These are phyloP conservation scores for Chydorus sphaericus DNA, from an alignment of 2,888 invertebrate species.

Conservation along the genomic window DNA sequence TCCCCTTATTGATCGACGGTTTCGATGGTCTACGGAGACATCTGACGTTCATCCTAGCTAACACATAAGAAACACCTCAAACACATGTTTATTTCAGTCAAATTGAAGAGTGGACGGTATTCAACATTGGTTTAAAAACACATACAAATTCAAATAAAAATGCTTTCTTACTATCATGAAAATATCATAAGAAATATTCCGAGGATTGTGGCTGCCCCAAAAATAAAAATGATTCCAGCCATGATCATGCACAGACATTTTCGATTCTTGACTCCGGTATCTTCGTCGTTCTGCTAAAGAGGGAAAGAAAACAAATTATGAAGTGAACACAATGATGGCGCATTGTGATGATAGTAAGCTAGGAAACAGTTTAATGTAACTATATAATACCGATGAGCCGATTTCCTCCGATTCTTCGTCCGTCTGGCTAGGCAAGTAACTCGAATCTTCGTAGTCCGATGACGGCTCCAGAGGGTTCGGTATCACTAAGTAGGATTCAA, in stretches of 20 bases:
- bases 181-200: slow-evolving; percentile 23
- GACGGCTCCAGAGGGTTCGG: neutral
- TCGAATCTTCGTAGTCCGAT: too few species aligned
- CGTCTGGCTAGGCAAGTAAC: neutral
- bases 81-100: too few species aligned
- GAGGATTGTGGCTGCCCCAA: slow-evolving; percentile 23
- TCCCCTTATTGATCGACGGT: too few species aligned
- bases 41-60: too few species aligned
- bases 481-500: slow-evolving; percentile 5
- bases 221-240: slow-evolving; percentile 22
- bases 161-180: too few species aligned
- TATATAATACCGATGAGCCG: neutral
- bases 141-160: too few species aligned
- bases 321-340: neutral
- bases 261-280: slow-evolving; percentile 22
- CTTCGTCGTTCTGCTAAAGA: slow-evolving; percentile 11
- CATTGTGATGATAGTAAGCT: neutral
- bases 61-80: too few species aligned
- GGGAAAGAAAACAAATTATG: neutral
- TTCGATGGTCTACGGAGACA: too few species aligned
- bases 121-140: too few species aligned
- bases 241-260: slow-evolving; percentile 24
- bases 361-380: too few species aligned
- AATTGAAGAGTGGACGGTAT: too few species aligned
- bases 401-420: neutral